Evolutionary conservation across 2,113 vertebrate genomes (phyloP).

Genomic region (Chloropsis hardwickii): DNA sequence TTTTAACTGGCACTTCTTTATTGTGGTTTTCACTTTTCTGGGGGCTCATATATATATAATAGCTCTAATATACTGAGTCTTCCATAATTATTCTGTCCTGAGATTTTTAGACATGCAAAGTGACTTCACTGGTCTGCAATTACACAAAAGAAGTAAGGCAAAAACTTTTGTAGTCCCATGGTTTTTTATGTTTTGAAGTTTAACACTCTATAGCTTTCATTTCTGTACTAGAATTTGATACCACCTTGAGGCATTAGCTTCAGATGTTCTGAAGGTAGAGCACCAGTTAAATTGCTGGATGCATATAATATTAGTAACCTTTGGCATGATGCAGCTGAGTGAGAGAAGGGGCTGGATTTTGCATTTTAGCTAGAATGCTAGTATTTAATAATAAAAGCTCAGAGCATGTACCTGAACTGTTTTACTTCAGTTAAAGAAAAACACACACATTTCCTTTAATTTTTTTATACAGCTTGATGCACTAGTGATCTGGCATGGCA

Average conservation of each 20-base stretch:
- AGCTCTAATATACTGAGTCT: not conserved
- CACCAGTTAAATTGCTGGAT: not conserved
- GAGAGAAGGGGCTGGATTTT: not conserved
- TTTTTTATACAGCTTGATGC: constrained; percentile 25
- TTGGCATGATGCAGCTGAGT: not conserved
- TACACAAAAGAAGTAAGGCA: not conserved
- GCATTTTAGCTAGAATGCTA: not conserved
- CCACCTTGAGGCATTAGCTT: not conserved
- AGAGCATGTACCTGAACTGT: not conserved
- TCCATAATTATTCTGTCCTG: not conserved
- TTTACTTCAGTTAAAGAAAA: not conserved
- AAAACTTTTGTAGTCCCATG: not conserved
- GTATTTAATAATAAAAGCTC: not conserved
- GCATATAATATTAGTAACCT: not conserved
- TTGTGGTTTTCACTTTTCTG: not conserved
- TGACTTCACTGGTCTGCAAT: not conserved
- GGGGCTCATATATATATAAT: not conserved
- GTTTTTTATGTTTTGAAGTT: not conserved
- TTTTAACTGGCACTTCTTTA: not conserved
- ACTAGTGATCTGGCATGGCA: constrained; percentile 42
- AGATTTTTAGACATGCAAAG: not conserved
- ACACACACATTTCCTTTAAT: not conserved
- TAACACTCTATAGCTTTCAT: not conserved
- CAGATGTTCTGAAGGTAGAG: not conserved
- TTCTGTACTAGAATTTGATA: not conserved